Evolutionary conservation across 2,113 vertebrate species (phyloP), one percentile per base, ranked within the genome.

Genomic region (Chamaetylas fuelleborni): DNA sequence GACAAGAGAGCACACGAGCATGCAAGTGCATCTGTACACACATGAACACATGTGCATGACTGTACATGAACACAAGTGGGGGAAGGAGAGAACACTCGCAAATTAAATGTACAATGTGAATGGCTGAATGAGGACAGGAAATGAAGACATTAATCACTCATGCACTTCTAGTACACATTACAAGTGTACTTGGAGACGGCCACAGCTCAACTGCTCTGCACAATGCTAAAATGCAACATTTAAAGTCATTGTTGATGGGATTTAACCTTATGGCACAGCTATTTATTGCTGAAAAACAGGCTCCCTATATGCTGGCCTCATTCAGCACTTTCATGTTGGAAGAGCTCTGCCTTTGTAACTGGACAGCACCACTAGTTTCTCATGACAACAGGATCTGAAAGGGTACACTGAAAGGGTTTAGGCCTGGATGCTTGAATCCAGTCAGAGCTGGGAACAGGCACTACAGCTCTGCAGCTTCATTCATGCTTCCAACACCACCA

Each of bases 1-100:
- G 2, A 38, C 1, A 4, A 54, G 8, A 56, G 12, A 64, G 34
- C 17, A 53, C 14, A 23, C 0, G 1, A 61, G 19, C 2, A 1
- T 2, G 17, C 42, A 57, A 57, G 45, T 4, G 29, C 24, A 73
- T 24, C 50, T 50, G 62, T 8, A 16, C 66, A 45, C 0, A 0
- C 48, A 4, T 8, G 66, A 48, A 40, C 66, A 66, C 0, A 1
- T 0, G 6, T 58, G 60, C n/a, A 12, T 8, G 45, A n/a, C 15
- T 28, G 14, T 29, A 33, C 29, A 19, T 2, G 5, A 48, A 93
- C 15, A 56, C 51, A 22, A 45, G 9, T 3, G 1, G 11, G 40
- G 29, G 6, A 81, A 74, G 40, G 12, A 58, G 9, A 23, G 31
- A 50, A 36, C 25, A 10, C 31, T 74, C 67, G 42, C 26, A 73